Conservation (phyloP, 1,140 invertebrate genomes). For the Trypoxylus dichotomus region DNA sequence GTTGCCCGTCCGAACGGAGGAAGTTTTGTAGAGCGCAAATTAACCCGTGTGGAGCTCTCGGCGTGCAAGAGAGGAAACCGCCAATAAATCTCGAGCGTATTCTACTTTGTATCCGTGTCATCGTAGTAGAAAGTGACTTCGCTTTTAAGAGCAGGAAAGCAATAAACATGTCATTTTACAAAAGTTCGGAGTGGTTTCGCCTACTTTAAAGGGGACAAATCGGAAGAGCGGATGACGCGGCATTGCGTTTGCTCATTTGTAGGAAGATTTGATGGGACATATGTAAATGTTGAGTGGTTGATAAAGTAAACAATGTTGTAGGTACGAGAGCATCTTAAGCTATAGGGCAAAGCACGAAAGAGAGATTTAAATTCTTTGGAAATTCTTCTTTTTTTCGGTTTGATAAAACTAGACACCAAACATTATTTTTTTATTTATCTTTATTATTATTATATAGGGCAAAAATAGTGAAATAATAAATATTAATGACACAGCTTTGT, state of each 20-base stretch:
- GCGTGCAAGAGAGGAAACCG: neutral
- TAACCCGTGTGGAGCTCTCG: neutral
- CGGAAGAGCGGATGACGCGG: neutral
- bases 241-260: neutral
- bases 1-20: neutral
- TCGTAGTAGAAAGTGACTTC: slow-evolving; percentile 11
- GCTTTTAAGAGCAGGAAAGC: slow-evolving; percentile 3
- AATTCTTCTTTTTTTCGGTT: too few species aligned
- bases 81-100: slow-evolving; percentile 12
- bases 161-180: slow-evolving; percentile 20
- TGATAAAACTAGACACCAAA: too few species aligned
- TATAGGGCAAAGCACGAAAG: too few species aligned
- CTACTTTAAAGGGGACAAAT: slow-evolving; percentile 7
- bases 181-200: neutral
- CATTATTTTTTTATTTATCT: too few species aligned
- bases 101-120: slow-evolving; percentile 13
- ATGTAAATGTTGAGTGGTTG: neutral
- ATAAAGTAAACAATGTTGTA: neutral
- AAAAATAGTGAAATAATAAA: too few species aligned
- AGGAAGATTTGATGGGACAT: neutral
- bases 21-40: neutral
- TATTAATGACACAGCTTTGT: too few species aligned
- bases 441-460: too few species aligned
- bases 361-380: too few species aligned
- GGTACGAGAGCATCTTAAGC: too few species aligned